phyloP scores from a whole-genome alignment of 2,888 invertebrate species.

The Orthosia cruda region DNA sequence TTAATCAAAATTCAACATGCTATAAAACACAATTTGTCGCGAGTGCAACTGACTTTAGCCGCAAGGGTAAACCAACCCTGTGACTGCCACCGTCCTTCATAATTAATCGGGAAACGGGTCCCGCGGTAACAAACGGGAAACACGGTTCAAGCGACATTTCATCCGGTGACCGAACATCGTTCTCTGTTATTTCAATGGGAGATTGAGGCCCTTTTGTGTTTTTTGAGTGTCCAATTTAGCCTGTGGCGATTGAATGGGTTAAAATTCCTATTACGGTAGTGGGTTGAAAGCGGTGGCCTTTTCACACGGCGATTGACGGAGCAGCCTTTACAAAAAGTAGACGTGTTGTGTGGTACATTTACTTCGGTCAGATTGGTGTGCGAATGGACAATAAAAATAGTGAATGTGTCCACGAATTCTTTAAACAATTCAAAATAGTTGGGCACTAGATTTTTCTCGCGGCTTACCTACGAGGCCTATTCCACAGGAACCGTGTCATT shows the following conservation, averaged over 20 bases:
- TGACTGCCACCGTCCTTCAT: conserved; percentile 72
- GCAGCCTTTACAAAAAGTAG: conserved; percentile 18
- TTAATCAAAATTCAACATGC: conserved; percentile 67
- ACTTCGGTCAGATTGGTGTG: conserved; percentile 24
- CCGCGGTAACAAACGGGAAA: conserved; percentile 71
- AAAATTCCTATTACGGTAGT: conserved; percentile 52
- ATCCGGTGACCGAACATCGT: conserved; percentile 69
- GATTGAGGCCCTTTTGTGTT: conserved; percentile 70
- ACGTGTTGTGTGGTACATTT: conserved; percentile 21
- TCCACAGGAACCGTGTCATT: no score
- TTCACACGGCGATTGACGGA: conserved; percentile 36
- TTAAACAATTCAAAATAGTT: not conserved
- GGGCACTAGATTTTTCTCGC: not conserved
- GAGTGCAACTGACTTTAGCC: conserved; percentile 74
- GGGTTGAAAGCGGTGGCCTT: conserved; percentile 49
- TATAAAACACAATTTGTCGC: conserved; percentile 67
- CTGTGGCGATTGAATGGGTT: conserved; percentile 61
- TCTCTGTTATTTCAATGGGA: conserved; percentile 72
- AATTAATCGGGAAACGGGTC: conserved; percentile 77
- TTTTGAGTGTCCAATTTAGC: conserved; percentile 70
- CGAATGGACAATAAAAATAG: conserved; percentile 9
- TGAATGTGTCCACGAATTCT: not conserved
- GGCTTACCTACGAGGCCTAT: not conserved
- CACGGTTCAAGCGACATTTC: conserved; percentile 66
- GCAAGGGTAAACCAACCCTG: conserved; percentile 72